Conservation (phyloP, 2,797 vertebrate genomes). For the Danio jaintianensis region DNA sequence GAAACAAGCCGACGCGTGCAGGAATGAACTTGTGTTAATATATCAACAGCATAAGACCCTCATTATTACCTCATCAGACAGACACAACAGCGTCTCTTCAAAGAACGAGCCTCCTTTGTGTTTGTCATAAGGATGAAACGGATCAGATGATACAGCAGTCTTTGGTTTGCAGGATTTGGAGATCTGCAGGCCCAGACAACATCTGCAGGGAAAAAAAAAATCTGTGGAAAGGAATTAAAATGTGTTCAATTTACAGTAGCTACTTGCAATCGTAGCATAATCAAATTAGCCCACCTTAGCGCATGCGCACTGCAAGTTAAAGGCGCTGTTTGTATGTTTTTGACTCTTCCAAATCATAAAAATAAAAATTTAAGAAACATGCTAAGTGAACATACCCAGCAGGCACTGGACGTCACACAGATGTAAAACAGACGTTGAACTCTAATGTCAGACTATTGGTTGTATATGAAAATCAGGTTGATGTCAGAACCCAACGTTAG, state of each 20-base stretch:
- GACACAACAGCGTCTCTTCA: conserved; percentile 63
- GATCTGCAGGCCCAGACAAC: not conserved
- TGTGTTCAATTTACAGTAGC: not conserved
- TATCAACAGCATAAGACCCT: conserved; percentile 57
- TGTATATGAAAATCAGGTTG: no score
- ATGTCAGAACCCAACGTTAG: no score
- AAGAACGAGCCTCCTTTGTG: conserved; percentile 28
- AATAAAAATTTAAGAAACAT: no score
- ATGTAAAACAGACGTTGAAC: no score
- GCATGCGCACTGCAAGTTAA: no score
- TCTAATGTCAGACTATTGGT: no score
- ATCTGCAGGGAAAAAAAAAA: not conserved
- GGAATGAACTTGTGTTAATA: conserved; percentile 55
- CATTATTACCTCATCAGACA: conserved; percentile 64
- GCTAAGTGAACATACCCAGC: no score
- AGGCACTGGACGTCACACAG: no score
- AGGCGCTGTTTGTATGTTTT: no score
- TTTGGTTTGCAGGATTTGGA: conserved; percentile 28
- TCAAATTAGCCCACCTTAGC: no score
- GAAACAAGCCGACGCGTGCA: conserved; percentile 66
- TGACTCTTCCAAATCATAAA: no score
- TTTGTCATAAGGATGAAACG: conserved; percentile 46
- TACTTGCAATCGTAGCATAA: not conserved
- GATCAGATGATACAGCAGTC: conserved; percentile 45
- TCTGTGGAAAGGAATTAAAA: not conserved